A percentile compares a stretch with the other conserved stretches of the same genome.
phyloP scores from a whole-genome alignment of 2,113 vertebrate genomes.

The Trochalopteron elliotii region DNA sequence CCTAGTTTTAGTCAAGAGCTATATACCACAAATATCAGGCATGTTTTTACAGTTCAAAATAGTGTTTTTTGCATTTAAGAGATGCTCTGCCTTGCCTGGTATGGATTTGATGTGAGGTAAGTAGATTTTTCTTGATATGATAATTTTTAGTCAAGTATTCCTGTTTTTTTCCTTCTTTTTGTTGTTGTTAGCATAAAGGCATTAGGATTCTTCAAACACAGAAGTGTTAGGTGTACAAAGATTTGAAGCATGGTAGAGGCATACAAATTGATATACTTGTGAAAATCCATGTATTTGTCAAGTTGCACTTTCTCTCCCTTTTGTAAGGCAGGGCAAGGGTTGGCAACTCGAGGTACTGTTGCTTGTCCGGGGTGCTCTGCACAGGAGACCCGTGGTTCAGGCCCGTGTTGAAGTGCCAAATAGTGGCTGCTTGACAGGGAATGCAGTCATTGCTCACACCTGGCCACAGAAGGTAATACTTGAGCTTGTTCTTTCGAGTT shows the following conservation, averaged over 20 bases:
- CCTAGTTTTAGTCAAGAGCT: not conserved
- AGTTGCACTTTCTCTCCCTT: not conserved
- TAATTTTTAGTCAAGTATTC: not conserved
- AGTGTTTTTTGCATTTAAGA: not conserved
- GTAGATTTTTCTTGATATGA: not conserved
- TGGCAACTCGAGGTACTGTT: not conserved
- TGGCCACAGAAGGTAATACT: not conserved
- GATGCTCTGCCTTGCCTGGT: not conserved
- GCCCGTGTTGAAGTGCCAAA: rapidly evolving
- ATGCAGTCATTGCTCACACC: rapidly evolving
- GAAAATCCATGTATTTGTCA: not conserved
- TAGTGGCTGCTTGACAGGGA: not conserved
- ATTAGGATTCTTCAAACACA: not conserved
- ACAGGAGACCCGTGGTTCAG: not conserved
- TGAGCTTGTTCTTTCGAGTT: not conserved
- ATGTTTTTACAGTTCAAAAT: not conserved
- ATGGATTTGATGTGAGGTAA: not conserved
- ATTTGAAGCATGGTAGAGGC: not conserved
- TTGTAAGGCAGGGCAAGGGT: not conserved
- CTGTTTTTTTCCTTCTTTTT: not conserved
- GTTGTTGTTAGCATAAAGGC: not conserved
- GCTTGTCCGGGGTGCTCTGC: not conserved
- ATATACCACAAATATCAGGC: not conserved
- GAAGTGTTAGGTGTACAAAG: not conserved
- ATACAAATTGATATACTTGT: not conserved